phyloP scores from a whole-genome alignment of 2,113 vertebrate genomes.

The Orientallactaga bullata region DNA sequence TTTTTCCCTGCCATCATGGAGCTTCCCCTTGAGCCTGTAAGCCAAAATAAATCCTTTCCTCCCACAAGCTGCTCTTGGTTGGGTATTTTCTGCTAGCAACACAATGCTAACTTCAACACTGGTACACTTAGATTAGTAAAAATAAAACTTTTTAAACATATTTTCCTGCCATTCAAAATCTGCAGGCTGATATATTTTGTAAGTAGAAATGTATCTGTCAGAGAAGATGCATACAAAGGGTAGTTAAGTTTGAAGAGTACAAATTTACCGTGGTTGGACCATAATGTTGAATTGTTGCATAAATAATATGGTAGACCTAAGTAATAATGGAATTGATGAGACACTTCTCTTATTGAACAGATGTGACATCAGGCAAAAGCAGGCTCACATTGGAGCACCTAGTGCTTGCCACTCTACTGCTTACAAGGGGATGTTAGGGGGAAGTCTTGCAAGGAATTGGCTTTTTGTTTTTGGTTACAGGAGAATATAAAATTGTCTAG shows the following conservation, averaged over 20 bases:
- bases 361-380: background rate
- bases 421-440: background rate
- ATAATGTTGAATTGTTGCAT: background rate
- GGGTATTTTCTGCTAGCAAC: too few relatives aligned
- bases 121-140: slow-evolving; percentile 26
- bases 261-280: background rate
- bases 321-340: background rate
- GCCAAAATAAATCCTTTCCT: too few relatives aligned
- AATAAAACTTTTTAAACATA: background rate
- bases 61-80: too few relatives aligned
- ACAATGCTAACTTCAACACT: too few relatives aligned
- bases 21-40: too few relatives aligned
- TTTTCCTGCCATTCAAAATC: slow-evolving; percentile 15
- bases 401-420: background rate
- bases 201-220: slow-evolving; percentile 11
- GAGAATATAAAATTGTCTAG: background rate
- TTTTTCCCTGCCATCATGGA: too few relatives aligned
- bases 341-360: background rate
- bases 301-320: background rate
- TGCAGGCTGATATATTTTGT: slow-evolving; percentile 39
- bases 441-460: background rate
- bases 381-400: background rate
- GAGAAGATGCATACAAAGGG: background rate
- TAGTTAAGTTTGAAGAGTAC: background rate
- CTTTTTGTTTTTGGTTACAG: background rate